Conservation (phyloP, 2,888 invertebrate species). For the Tipula lateralis region DNA sequence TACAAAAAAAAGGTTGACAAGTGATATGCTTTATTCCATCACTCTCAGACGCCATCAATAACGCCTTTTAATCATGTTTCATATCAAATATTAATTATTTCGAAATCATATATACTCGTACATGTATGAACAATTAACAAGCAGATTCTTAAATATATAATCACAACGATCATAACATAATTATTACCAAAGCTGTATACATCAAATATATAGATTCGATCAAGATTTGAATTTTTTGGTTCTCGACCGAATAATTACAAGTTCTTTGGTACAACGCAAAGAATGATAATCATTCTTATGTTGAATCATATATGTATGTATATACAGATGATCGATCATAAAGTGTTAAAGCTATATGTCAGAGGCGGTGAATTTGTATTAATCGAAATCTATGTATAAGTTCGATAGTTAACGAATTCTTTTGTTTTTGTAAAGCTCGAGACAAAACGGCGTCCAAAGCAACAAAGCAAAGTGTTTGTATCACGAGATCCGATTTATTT, state of each 20-base stretch:
- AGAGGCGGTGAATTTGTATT: background rate
- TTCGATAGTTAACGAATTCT: background rate
- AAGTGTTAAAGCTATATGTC: background rate
- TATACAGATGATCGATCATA: background rate
- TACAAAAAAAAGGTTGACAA: background rate
- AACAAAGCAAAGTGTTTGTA: too few relatives aligned
- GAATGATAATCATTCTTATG: background rate
- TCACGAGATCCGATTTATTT: too few relatives aligned
- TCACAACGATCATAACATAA: conserved; percentile 19
- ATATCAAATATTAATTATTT: background rate
- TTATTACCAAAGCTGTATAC: background rate
- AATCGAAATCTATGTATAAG: background rate
- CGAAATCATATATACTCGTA: background rate
- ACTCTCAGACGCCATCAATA: background rate
- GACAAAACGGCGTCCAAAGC: background rate
- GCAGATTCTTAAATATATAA: conserved; percentile 12
- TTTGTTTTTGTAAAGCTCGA: background rate
- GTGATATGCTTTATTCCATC: background rate
- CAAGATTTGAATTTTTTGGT: background rate
- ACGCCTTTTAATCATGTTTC: conserved; percentile 19
- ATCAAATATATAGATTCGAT: background rate
- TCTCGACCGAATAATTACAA: background rate
- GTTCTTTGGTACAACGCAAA: background rate
- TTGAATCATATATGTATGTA: background rate
- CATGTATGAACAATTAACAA: background rate